Percentiles rank a stretch among this genome's conserved stretches.
Evolutionary conservation across 2,113 vertebrate genomes (phyloP).

Genomic region (Chitala chitala): DNA sequence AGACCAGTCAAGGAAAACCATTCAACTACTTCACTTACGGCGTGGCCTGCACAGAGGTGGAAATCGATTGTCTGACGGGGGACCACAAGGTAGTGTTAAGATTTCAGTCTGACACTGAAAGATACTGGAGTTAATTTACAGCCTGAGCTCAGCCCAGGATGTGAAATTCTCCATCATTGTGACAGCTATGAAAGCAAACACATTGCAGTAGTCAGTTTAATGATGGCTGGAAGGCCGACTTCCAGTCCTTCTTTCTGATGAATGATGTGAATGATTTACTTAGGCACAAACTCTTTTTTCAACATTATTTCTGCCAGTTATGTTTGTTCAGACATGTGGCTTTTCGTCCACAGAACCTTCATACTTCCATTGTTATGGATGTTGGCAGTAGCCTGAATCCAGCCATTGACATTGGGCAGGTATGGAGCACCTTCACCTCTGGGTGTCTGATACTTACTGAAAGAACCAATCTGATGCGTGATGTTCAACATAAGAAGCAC

Average conservation of each 20-base stretch:
- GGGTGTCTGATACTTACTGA: background rate
- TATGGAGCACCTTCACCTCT: conserved; percentile 42
- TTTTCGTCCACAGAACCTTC: conserved; percentile 70
- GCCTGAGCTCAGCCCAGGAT: background rate
- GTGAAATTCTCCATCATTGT: background rate
- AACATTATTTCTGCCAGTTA: no score
- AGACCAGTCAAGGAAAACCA: conserved; percentile 73
- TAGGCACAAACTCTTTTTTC: no score
- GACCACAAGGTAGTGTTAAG: conserved; percentile 78
- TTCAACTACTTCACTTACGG: conserved; percentile 86
- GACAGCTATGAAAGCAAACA: background rate
- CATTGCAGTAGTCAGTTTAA: background rate
- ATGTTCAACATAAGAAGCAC: background rate
- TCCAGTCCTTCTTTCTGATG: no score
- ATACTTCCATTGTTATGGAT: conserved; percentile 92
- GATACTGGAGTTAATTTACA: background rate
- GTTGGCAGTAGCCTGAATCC: conserved; percentile 92
- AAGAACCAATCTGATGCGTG: background rate
- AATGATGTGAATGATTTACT: no score
- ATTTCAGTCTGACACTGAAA: no score
- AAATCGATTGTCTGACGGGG: conserved; percentile 92
- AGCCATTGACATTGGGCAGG: conserved; percentile 94
- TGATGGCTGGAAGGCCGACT: background rate
- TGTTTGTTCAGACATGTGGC: no score
- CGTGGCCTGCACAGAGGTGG: conserved; percentile 86